Base-by-base conservation (phyloP, 2,888 invertebrate species). In the Lochmaea crataegi region DNA sequence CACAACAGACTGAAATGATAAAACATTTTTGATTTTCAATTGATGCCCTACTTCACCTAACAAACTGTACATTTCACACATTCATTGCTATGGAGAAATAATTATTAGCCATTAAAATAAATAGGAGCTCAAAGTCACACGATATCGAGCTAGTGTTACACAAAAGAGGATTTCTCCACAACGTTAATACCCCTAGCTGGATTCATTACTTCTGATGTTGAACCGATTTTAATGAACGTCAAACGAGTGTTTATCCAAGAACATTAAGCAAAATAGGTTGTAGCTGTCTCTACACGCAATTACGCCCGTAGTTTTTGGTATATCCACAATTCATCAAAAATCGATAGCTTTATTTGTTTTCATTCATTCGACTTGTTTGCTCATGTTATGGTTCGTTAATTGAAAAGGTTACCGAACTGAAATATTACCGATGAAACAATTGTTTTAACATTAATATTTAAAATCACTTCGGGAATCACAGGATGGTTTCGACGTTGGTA, bases 211-310 rank as follows among this genome's bases (percentile, higher is more conserved):
- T 0, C 9, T 9, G 53, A 53, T 53, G 18, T 53, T 18, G 18
- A 53, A 53, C 53, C 53, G 53, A 53, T 53, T 53, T 11, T 18
- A 53, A 53, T 53, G 53, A 53, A 18, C 53, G 53, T 16, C 53
- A 53, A 53, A 53, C 16, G 3, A 53, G 9, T 18, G 53, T 53
- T 53, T 53, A 53, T 53, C 18, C 16, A 18, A n/a, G 9, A 7
- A 10, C 53, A 18, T 10, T 53, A 2, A 53, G 11, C 53, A 7
- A 53, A 53, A 16, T 18, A 53, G 16, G 2, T 16, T 53, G 9
- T 10, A 9, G 18, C 53, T 48, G 6, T 7, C 45, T 45, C 5
- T 16, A 53, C 16, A 53, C 18, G 16, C 53, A 53, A 53, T 53
- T 9, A 53, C n/a, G 6, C 10, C 18, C 2, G 53, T 53, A 53